phyloP scores from a whole-genome alignment of 1,140 invertebrate species.

The Drosophila kanapiae region DNA sequence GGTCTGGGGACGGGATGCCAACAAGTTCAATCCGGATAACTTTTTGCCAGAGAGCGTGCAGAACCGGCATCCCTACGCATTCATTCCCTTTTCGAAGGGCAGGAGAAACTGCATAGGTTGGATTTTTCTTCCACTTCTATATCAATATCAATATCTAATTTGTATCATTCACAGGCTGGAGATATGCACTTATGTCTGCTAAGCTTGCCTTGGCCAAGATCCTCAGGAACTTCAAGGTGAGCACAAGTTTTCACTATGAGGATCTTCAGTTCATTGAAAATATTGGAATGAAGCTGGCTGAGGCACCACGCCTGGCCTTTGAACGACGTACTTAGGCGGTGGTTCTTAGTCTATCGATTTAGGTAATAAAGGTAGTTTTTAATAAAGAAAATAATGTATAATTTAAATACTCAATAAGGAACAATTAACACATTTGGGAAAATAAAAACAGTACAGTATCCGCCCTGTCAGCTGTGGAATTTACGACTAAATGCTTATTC shows the following conservation, averaged over 20 bases:
- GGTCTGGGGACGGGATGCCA: slow-evolving; percentile 67
- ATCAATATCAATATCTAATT: too few species aligned
- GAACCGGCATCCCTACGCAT: slow-evolving; percentile 66
- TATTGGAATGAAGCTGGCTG: slow-evolving; percentile 39
- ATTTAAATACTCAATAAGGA: too few species aligned
- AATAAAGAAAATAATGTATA: too few species aligned
- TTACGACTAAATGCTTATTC: background rate
- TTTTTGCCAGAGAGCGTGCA: slow-evolving; percentile 63
- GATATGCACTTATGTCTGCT: slow-evolving; percentile 53
- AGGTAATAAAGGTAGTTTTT: too few species aligned
- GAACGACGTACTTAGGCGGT: background rate
- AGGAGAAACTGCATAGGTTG: slow-evolving; percentile 77
- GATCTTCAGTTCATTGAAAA: slow-evolving; percentile 54
- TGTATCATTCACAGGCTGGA: slow-evolving; percentile 43
- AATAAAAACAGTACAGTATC: background rate
- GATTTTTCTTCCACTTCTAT: accelerated
- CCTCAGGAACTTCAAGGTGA: slow-evolving; percentile 54
- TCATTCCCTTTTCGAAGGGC: slow-evolving; percentile 76
- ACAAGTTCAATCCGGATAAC: slow-evolving; percentile 76
- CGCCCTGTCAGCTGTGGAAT: background rate
- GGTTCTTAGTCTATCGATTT: too few species aligned
- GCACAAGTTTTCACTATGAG: slow-evolving; percentile 34
- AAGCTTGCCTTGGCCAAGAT: slow-evolving; percentile 63
- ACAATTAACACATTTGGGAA: too few species aligned
- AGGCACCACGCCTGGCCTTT: slow-evolving; percentile 4